Evolutionary conservation across 2,797 vertebrate genomes (phyloP).

Genomic region (Melanotaenia trifasciata): DNA sequence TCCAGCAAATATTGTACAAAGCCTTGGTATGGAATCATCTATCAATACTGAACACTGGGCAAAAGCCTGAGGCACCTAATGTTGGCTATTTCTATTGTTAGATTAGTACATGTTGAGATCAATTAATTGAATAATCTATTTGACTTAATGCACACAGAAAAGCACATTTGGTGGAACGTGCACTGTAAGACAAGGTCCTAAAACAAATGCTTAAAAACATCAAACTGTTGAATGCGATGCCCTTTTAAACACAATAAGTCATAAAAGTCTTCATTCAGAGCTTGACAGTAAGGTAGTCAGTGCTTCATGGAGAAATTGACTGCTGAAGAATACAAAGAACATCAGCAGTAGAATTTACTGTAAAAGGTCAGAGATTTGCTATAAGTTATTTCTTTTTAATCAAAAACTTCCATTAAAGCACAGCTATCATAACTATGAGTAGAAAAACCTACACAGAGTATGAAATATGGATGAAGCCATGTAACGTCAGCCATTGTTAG

Average conservation of each 20-base stretch:
- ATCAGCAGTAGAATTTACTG: not conserved
- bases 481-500: too few relatives aligned
- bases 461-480: too few relatives aligned
- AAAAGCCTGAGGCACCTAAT: constrained; percentile 26
- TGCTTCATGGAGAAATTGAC: not conserved
- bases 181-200: not conserved
- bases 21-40: constrained; percentile 11
- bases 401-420: too few relatives aligned
- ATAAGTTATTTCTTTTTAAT: not conserved
- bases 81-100: constrained; percentile 21
- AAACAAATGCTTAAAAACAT: not conserved
- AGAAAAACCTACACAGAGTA: too few relatives aligned
- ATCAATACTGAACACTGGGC: constrained; percentile 24
- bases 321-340: not conserved
- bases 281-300: not conserved
- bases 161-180: not conserved
- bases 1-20: constrained; percentile 5
- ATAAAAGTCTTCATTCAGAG: not conserved
- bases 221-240: not conserved
- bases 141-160: not conserved
- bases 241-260: not conserved
- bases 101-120: constrained; percentile 19
- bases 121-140: constrained; percentile 18
- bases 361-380: not conserved
- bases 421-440: too few relatives aligned